Evolutionary conservation across 2,888 invertebrate species (phyloP).

Genomic region (Lymantria dispar): DNA sequence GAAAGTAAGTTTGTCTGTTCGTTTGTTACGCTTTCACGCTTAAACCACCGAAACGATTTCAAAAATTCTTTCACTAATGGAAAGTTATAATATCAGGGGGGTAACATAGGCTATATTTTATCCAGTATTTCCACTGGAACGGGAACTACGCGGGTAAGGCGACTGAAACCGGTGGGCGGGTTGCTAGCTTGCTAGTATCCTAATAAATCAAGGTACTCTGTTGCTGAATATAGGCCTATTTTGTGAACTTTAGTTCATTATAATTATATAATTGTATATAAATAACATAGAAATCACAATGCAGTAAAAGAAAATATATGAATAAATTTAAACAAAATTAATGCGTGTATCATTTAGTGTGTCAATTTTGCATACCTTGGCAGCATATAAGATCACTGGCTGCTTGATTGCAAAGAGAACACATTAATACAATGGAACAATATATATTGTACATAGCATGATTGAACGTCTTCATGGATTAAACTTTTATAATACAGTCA

Average conservation of each 20-base stretch:
- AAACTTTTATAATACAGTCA: too few species aligned
- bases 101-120: too few species aligned
- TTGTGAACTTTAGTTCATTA: neutral
- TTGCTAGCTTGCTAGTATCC: too few species aligned
- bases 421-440: conserved; percentile 34
- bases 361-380: conserved; percentile 72
- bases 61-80: too few species aligned
- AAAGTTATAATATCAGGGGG: too few species aligned
- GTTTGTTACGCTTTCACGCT: too few species aligned
- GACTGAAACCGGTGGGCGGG: too few species aligned
- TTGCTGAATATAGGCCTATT: neutral
- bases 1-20: too few species aligned
- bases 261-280: neutral
- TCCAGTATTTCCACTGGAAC: too few species aligned
- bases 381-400: conserved; percentile 81
- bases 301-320: conserved; percentile 11
- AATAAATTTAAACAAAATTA: conserved; percentile 12
- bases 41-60: too few species aligned
- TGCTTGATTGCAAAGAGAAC: conserved; percentile 75
- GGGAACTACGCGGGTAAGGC: too few species aligned
- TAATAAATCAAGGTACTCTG: neutral
- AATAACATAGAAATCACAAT: conserved; percentile 8
- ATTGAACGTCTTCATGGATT: conserved; percentile 4
- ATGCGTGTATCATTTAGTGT: conserved; percentile 18
- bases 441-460: neutral